Base-by-base conservation (phyloP, 2,888 invertebrate species). In the Conops quadrifasciatus region DNA sequence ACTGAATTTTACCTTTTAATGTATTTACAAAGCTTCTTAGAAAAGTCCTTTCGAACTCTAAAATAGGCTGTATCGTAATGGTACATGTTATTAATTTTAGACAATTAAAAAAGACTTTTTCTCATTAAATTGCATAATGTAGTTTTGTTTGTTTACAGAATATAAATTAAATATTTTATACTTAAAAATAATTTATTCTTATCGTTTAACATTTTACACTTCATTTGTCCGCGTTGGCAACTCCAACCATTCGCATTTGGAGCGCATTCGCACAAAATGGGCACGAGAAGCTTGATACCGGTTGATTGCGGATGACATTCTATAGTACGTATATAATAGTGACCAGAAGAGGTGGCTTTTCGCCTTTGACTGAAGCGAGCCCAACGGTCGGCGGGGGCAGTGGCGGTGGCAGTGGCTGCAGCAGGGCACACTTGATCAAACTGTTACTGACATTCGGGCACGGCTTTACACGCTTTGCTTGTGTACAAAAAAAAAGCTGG, bases 341-440 rank as follows among this genome's bases (percentile, higher is more conserved):
- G 67, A 47, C 67, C 59, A 47, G 43, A 30, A 59, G 47, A 28
- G 67, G 67, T 60, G 60, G 67, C 67, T 47, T 67, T 24, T 26
- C 24, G 47, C 56, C 58, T 58, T 67, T 67, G 67, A 63, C 63
- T 47, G 63, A 63, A 47, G 30, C 7, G n/a, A 49, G 49, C 7
- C 3, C 49, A 5, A n/a, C n/a, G 49, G n/a, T 49, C 4, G n/a
- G n/a, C n/a, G n/a, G n/a, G 49, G 49, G 49, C 19, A 11, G 49
- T 19, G 45, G 45, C 9, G 45, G 49, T n/a, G 49, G 9, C 9
- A 16, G 49, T 15, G 49, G 49, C 11, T 13, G 49, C 21, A 19
- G 45, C 21, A 45, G 43, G 45, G 21, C 21, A 21, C 24, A 45
- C 26, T 24, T 16, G 24, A 24, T 47, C 45, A 47, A 47, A 45